Conservation (phyloP, 35 echinoderm and acorn worm genomes). For the Ptychodera flava region DNA sequence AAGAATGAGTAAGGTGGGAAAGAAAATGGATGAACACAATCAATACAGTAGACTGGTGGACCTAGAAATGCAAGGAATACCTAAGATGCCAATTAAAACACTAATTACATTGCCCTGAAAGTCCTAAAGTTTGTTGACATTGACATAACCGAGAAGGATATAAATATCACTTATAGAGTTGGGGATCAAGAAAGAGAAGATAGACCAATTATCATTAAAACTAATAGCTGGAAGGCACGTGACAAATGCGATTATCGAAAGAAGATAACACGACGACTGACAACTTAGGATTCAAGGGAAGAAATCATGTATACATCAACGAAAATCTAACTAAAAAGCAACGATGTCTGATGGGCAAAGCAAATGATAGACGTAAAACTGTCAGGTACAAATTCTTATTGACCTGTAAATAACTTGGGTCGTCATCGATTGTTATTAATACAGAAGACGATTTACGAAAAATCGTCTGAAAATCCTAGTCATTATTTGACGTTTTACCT, state of each 20-base stretch:
- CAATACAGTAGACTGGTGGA: background rate
- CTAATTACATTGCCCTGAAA: background rate
- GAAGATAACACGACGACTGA: background rate
- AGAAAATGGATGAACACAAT: background rate
- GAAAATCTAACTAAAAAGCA: background rate
- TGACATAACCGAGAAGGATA: background rate
- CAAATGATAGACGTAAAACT: background rate
- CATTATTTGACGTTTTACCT: background rate
- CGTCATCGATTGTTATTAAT: background rate
- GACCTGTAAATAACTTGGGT: background rate
- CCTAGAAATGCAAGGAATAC: background rate
- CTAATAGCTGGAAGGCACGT: background rate
- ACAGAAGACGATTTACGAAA: background rate
- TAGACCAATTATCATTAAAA: background rate
- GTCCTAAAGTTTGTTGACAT: background rate
- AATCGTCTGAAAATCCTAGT: background rate
- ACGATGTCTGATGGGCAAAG: background rate
- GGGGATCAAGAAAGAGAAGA: background rate
- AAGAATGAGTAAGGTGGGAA: background rate
- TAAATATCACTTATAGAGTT: background rate
- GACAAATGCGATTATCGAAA: background rate
- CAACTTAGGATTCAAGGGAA: background rate
- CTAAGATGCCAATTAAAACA: background rate
- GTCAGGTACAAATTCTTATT: background rate
- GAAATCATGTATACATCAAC: background rate